phyloP scores from a whole-genome alignment of 30 jellyfish, hydroid and myxozoan genomes.

The Rhopilema esculentum region DNA sequence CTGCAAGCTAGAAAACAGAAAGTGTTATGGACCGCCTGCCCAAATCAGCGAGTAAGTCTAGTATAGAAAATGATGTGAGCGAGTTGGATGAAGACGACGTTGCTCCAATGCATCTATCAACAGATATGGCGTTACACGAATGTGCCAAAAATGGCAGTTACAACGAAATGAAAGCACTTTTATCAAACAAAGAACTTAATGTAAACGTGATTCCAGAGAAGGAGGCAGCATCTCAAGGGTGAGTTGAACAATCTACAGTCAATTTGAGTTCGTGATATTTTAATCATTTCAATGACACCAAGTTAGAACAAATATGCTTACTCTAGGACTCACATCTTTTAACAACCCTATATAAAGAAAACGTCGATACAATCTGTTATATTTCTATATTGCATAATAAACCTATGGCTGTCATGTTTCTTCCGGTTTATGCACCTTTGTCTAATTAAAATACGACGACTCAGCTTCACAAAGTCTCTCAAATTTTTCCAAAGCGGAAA shows the following conservation, averaged over 20 bases:
- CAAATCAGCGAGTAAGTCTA: background rate
- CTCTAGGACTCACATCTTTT: no score
- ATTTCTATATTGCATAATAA: no score
- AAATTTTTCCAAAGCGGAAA: no score
- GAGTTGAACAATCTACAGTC: background rate
- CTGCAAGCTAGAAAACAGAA: background rate
- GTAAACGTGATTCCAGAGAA: conserved; percentile 21
- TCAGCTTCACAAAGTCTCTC: no score
- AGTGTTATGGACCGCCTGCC: background rate
- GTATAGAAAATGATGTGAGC: background rate
- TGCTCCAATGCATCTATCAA: background rate
- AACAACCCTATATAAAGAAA: no score
- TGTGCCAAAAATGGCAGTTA: conserved; percentile 55
- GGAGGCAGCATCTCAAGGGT: conserved; percentile 54
- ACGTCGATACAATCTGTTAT: no score
- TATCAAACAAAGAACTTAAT: conserved; percentile 2
- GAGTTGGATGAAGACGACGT: background rate
- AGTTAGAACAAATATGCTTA: no score
- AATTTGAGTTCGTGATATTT: no score
- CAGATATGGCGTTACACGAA: conserved; percentile 22
- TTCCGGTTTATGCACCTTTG: no score
- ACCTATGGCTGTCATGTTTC: no score
- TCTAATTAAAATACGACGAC: no score
- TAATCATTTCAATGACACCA: no score
- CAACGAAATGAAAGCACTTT: conserved; percentile 23